Conservation (phyloP, 2,888 invertebrate genomes). For the Syrista parreyssii region DNA sequence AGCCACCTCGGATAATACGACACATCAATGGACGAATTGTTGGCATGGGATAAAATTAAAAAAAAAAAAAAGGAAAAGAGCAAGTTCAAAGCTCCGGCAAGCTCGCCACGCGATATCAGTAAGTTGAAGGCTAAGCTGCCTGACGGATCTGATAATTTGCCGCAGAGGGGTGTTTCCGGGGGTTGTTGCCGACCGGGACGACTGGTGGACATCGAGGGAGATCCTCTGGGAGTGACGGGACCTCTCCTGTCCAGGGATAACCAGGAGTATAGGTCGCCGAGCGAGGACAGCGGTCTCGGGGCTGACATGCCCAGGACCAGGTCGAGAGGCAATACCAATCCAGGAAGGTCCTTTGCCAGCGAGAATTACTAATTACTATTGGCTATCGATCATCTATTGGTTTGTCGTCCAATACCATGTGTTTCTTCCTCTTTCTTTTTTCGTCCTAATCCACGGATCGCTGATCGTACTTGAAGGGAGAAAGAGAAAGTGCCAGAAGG, state of each 20-base stretch:
- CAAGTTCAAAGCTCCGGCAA: conserved; percentile 51
- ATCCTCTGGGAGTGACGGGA: conserved; percentile 62
- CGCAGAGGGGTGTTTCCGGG: conserved; percentile 59
- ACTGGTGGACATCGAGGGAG: conserved; percentile 64
- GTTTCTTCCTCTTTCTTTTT: too few relatives aligned
- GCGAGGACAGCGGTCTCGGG: conserved; percentile 95
- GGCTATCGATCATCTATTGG: too few relatives aligned
- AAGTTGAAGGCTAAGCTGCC: not conserved
- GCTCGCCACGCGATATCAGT: conserved; percentile 31
- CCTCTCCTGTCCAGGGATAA: conserved; percentile 66
- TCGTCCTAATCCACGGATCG: too few relatives aligned
- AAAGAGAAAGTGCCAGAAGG: too few relatives aligned
- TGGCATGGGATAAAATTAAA: not conserved
- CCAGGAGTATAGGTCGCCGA: conserved; percentile 85
- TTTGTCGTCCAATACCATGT: too few relatives aligned
- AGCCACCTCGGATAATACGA: too few relatives aligned
- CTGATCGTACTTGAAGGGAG: too few relatives aligned
- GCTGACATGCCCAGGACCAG: conserved; percentile 75
- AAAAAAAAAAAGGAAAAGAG: too few relatives aligned
- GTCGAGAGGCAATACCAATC: conserved; percentile 33
- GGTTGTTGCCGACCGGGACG: conserved; percentile 61
- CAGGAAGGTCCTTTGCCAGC: too few relatives aligned
- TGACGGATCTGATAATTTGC: conserved; percentile 55
- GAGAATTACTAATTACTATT: too few relatives aligned
- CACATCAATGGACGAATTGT: too few relatives aligned